Evolutionary conservation across 2,888 invertebrate genomes (phyloP).

Genomic region (Microctonus brassicae): DNA sequence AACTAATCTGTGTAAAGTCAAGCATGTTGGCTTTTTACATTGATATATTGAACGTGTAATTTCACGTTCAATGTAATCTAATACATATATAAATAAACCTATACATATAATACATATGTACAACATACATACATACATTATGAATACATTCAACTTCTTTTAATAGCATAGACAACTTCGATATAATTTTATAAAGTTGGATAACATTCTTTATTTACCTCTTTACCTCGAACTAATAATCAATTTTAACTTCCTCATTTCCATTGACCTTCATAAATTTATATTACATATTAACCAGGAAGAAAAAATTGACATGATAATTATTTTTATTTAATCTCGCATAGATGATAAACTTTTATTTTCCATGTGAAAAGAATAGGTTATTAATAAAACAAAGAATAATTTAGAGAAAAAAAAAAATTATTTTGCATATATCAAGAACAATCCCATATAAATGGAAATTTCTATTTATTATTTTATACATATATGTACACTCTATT

Average conservation of each 20-base stretch:
- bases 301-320: neutral
- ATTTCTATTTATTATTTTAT: no score
- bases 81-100: neutral
- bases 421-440: no score
- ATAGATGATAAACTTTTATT: neutral
- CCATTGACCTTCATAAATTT: neutral
- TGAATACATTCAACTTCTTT: neutral
- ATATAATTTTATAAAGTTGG: neutral
- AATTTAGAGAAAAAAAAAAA: no score
- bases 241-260: slow-evolving; percentile 3
- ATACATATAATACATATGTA: no score
- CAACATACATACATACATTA: neutral
- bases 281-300: neutral
- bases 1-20: slow-evolving; percentile 48
- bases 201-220: neutral
- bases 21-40: slow-evolving; percentile 19
- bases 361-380: neutral
- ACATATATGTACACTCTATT: no score
- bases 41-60: neutral
- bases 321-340: neutral
- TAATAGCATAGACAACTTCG: neutral
- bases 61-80: neutral
- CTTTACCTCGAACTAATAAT: neutral
- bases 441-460: no score
- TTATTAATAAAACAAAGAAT: slow-evolving; percentile 1